Percentiles rank a stretch among this genome's conserved stretches.
Evolutionary conservation across 2,888 invertebrate species (phyloP).

Genomic region (Sesamia inferens): DNA sequence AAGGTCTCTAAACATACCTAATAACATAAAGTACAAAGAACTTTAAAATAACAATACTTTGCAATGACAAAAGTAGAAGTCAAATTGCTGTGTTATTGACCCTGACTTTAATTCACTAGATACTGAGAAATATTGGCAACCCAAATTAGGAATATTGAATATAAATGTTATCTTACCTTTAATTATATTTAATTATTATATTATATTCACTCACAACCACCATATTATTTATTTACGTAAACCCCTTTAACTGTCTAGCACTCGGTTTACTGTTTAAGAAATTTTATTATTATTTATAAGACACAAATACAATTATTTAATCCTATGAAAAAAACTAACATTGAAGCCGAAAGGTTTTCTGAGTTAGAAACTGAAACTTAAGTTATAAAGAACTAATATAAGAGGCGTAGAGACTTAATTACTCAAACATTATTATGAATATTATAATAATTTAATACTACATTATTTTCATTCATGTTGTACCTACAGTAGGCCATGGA

Average conservation of each 20-base stretch:
- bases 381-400: too few species aligned
- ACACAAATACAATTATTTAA: too few species aligned
- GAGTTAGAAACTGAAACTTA: too few species aligned
- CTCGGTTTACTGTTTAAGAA: too few species aligned
- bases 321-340: too few species aligned
- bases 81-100: constrained; percentile 37
- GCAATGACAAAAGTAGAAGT: constrained; percentile 44
- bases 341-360: too few species aligned
- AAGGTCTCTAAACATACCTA: constrained; percentile 21
- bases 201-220: constrained; percentile 5
- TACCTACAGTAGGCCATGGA: neutral
- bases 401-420: too few species aligned
- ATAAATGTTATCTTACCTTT: constrained; percentile 1
- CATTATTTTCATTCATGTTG: neutral
- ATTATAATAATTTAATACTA: too few species aligned
- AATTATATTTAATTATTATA: neutral
- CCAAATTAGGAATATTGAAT: neutral
- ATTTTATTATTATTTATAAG: too few species aligned
- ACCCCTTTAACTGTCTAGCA: neutral
- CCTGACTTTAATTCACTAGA: constrained; percentile 16
- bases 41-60: constrained; percentile 32
- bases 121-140: constrained; percentile 35
- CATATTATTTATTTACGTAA: neutral
- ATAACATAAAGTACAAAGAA: constrained; percentile 26
- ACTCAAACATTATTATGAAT: too few species aligned